Conservation (phyloP, 2,113 vertebrate species). For the Phoxinus phoxinus region DNA sequence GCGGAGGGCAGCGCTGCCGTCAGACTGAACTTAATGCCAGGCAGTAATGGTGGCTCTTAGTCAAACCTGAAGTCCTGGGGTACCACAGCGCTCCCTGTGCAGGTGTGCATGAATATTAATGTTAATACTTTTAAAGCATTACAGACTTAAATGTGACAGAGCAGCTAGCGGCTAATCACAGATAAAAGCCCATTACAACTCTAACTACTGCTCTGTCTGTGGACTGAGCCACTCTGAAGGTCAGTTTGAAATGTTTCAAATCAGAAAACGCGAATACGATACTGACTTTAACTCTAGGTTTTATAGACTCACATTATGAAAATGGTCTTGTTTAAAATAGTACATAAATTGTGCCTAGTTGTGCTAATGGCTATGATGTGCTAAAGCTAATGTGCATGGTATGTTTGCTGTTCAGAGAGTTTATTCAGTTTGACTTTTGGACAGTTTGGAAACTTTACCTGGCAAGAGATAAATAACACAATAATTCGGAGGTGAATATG, state of each 20-base stretch:
- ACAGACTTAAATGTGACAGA: slow-evolving; percentile 71
- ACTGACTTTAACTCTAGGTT: slow-evolving; percentile 74
- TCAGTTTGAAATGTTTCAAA: slow-evolving; percentile 81
- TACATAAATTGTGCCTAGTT: slow-evolving; percentile 67
- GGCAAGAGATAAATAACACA: neutral
- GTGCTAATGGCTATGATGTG: slow-evolving; percentile 71
- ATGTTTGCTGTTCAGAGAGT: slow-evolving; percentile 1
- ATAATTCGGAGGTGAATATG: neutral
- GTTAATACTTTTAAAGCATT: slow-evolving; percentile 78
- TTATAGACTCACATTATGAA: slow-evolving; percentile 81
- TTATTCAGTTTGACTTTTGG: neutral
- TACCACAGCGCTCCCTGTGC: slow-evolving; percentile 69
- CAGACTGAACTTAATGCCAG: slow-evolving; percentile 53
- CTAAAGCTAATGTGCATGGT: neutral
- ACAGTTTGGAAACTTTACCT: slow-evolving; percentile 4
- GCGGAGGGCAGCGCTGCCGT: slow-evolving; percentile 5
- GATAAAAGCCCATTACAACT: slow-evolving; percentile 80
- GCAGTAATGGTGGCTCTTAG: slow-evolving; percentile 77
- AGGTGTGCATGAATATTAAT: slow-evolving; percentile 81
- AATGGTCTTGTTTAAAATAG: slow-evolving; percentile 75
- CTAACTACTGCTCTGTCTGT: slow-evolving; percentile 68
- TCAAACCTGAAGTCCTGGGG: slow-evolving; percentile 69
- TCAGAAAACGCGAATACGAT: slow-evolving; percentile 76
- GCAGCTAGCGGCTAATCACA: slow-evolving; percentile 69
- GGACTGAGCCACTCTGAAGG: slow-evolving; percentile 76